A percentile compares a stretch with the other conserved stretches of the same genome.
phyloP scores from a whole-genome alignment of 2,888 invertebrate genomes.

The Drosophila atripex region DNA sequence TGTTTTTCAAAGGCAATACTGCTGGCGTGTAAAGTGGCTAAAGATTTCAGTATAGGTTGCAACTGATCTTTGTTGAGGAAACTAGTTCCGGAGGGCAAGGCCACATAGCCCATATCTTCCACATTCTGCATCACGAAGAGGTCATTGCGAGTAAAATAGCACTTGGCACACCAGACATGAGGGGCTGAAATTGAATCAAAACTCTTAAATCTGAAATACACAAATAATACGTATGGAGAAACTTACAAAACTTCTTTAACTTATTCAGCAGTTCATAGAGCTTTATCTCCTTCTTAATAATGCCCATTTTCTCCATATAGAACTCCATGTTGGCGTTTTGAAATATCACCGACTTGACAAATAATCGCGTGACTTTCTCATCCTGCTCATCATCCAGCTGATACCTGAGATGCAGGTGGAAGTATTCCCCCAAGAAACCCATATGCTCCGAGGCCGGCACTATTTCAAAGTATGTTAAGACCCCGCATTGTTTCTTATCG shows the following conservation, averaged over 20 bases:
- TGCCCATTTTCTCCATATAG: slow-evolving; percentile 56
- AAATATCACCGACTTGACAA: slow-evolving; percentile 74
- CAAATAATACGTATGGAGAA: background rate
- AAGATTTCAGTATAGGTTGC: slow-evolving; percentile 74
- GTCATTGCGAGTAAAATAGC: slow-evolving; percentile 80
- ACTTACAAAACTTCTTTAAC: slow-evolving; percentile 70
- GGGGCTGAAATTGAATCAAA: slow-evolving; percentile 49
- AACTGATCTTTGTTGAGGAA: slow-evolving; percentile 79
- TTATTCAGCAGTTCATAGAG: slow-evolving; percentile 72
- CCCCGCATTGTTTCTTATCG: slow-evolving; percentile 47
- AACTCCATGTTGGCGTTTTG: slow-evolving; percentile 57
- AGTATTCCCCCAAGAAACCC: slow-evolving; percentile 80
- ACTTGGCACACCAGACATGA: slow-evolving; percentile 79
- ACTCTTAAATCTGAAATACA: fast-evolving
- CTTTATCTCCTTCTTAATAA: slow-evolving; percentile 71
- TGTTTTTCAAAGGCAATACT: slow-evolving; percentile 82
- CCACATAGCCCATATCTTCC: slow-evolving; percentile 66
- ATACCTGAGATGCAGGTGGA: slow-evolving; percentile 67
- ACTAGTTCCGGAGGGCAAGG: slow-evolving; percentile 38
- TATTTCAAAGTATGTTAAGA: slow-evolving; percentile 53
- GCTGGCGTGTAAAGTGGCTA: slow-evolving; percentile 83
- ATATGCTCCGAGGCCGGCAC: slow-evolving; percentile 63
- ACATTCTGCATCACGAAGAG: slow-evolving; percentile 84
- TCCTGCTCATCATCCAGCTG: slow-evolving; percentile 45
- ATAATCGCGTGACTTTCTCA: slow-evolving; percentile 53